Conservation (phyloP, 2,113 vertebrate species). For the Larimichthys crocea region DNA sequence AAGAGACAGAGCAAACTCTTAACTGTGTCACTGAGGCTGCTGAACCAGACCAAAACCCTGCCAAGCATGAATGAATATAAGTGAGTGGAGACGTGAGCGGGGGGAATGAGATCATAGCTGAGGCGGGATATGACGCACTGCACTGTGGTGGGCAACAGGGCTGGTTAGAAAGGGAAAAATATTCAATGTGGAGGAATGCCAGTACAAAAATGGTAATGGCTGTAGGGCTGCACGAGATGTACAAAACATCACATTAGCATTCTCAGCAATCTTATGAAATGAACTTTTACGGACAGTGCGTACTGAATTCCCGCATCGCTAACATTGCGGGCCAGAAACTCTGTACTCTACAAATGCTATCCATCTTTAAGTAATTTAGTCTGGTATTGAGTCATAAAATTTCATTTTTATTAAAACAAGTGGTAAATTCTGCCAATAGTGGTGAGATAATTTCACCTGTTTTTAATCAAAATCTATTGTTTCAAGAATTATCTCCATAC, state of each 20-base stretch:
- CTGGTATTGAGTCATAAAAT: conserved; percentile 14
- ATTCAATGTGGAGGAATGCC: conserved; percentile 32
- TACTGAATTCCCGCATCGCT: neutral
- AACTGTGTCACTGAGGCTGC: conserved; percentile 21
- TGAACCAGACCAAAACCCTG: conserved; percentile 29
- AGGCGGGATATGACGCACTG: conserved; percentile 39
- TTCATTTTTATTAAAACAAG: conserved; percentile 8
- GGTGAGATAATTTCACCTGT: conserved; percentile 42
- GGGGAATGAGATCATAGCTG: conserved; percentile 45
- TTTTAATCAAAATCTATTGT: neutral
- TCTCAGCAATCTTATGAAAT: neutral
- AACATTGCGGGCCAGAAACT: neutral
- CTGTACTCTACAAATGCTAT: neutral
- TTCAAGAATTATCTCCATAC: conserved; percentile 2
- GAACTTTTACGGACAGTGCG: neutral
- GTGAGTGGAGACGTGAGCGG: conserved; percentile 27
- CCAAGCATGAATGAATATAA: conserved; percentile 41
- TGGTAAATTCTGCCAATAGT: conserved; percentile 11
- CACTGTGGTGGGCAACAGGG: conserved; percentile 26
- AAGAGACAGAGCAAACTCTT: conserved; percentile 21
- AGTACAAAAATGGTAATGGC: conserved; percentile 20
- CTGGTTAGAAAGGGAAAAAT: conserved; percentile 10
- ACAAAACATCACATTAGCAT: conserved; percentile 6
- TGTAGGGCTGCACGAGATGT: conserved; percentile 42
- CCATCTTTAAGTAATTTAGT: conserved; percentile 14